Conservation (phyloP, 2,888 invertebrate genomes). For the Hypselothyrea guttata region DNA sequence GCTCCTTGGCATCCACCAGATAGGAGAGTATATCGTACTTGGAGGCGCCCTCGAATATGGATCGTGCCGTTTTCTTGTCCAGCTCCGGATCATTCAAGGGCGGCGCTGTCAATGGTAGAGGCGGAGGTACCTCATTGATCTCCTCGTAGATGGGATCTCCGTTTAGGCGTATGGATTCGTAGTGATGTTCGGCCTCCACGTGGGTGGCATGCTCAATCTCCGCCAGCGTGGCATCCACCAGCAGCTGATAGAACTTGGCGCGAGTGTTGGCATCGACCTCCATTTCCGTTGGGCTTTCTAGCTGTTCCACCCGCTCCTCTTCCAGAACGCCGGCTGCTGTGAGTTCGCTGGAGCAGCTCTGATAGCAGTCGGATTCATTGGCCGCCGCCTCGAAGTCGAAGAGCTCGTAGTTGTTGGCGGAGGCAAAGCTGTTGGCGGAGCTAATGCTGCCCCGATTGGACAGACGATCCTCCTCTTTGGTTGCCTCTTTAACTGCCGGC, state of each 20-base stretch:
- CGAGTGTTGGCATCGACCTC: constrained; percentile 85
- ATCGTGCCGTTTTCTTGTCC: constrained; percentile 86
- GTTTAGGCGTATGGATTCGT: constrained; percentile 86
- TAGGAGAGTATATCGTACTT: constrained; percentile 95
- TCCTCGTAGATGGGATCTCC: constrained; percentile 91
- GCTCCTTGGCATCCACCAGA: constrained; percentile 92
- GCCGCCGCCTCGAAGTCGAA: constrained; percentile 85
- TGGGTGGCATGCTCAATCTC: constrained; percentile 87
- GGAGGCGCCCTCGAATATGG: constrained; percentile 91
- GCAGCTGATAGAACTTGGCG: constrained; percentile 88
- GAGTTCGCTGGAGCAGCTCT: constrained; percentile 86
- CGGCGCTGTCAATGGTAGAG: constrained; percentile 90
- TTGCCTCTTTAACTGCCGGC: constrained; percentile 33
- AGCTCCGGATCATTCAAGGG: constrained; percentile 88
- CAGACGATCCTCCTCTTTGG: constrained; percentile 83
- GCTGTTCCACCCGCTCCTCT: constrained; percentile 82
- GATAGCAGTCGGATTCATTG: constrained; percentile 88
- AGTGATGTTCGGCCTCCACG: constrained; percentile 85
- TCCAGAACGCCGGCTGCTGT: constrained; percentile 85
- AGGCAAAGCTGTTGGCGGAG: constrained; percentile 84
- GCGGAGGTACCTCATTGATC: constrained; percentile 89
- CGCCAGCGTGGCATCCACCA: constrained; percentile 87
- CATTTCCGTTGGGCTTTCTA: no score
- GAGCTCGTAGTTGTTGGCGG: constrained; percentile 88
- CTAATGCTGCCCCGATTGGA: constrained; percentile 84